Percentiles rank a stretch among this genome's conserved stretches.
Conservation (phyloP, 2,888 invertebrate species). For the Clanis bilineata region DNA sequence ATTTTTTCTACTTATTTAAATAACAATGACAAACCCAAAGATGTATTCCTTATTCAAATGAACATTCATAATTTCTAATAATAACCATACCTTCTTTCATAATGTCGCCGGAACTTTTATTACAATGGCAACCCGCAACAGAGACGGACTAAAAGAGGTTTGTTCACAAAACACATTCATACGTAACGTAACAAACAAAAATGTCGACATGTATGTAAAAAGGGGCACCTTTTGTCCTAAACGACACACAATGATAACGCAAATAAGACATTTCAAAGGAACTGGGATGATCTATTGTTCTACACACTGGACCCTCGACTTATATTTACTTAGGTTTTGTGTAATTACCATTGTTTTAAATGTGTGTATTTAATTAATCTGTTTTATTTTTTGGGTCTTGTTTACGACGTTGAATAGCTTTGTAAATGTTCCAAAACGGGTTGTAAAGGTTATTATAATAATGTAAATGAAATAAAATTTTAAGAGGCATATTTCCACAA, state of each 20-base stretch:
- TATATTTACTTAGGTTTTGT: constrained; percentile 14
- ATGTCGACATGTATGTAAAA: constrained; percentile 61
- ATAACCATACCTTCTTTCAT: background rate
- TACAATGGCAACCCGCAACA: constrained; percentile 28
- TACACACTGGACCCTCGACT: background rate
- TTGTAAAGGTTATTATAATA: background rate
- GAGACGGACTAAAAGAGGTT: constrained; percentile 52
- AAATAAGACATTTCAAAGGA: constrained; percentile 32
- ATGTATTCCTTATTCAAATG: background rate
- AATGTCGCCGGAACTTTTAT: background rate
- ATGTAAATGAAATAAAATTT: too few species aligned
- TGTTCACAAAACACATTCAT: constrained; percentile 64
- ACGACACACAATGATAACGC: constrained; percentile 24
- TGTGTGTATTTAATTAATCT: constrained; percentile 6
- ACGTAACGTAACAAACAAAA: constrained; percentile 66
- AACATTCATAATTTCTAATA: background rate
- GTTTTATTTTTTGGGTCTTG: background rate
- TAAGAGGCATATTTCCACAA: too few species aligned
- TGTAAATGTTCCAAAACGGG: background rate
- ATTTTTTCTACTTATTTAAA: background rate
- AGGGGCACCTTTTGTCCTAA: constrained; percentile 33
- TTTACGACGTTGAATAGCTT: background rate
- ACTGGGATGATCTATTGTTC: constrained; percentile 10
- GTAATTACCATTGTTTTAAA: constrained; percentile 16
- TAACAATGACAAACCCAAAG: too few species aligned